Percentiles rank a stretch among this genome's conserved stretches.
Conservation (phyloP, 2,888 invertebrate species). For the Caenorhabditis sinica region DNA sequence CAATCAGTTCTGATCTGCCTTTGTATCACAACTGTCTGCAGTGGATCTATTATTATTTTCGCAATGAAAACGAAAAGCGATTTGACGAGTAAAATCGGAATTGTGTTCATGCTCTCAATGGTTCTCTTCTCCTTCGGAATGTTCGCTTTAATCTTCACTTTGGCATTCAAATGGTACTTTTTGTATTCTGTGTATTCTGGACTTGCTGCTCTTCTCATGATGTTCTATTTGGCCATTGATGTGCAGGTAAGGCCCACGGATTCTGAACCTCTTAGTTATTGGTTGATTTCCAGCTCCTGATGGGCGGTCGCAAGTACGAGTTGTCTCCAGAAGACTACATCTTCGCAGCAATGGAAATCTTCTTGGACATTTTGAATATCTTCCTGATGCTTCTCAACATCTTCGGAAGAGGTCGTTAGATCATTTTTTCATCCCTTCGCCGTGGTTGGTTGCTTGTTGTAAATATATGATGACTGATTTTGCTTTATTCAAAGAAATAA, state of each 20-base stretch:
- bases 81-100: conserved; percentile 84
- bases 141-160: conserved; percentile 82
- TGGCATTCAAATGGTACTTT: conserved; percentile 66
- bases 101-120: conserved; percentile 85
- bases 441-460: conserved; percentile 10
- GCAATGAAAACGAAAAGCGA: conserved; percentile 81
- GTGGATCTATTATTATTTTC: conserved; percentile 79
- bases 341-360: conserved; percentile 87
- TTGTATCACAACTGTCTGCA: conserved; percentile 78
- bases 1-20: conserved; percentile 76
- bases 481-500: conserved; percentile 9
- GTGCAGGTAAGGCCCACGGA: conserved; percentile 84
- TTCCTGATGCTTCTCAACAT: conserved; percentile 86
- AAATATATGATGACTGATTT: conserved; percentile 25
- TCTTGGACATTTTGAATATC: conserved; percentile 87
- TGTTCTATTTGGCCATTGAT: conserved; percentile 87
- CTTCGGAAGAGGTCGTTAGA: conserved; percentile 71
- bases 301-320: conserved; percentile 87
- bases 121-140: conserved; percentile 86
- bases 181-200: conserved; percentile 85
- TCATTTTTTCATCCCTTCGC: background rate
- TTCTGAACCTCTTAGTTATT: background rate
- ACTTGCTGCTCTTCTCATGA: conserved; percentile 86
- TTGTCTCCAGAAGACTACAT: conserved; percentile 87
- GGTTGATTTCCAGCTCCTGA: conserved; percentile 85